Evolutionary conservation across 1,140 invertebrate species (phyloP).

Genomic region (Lucilia cuprina): DNA sequence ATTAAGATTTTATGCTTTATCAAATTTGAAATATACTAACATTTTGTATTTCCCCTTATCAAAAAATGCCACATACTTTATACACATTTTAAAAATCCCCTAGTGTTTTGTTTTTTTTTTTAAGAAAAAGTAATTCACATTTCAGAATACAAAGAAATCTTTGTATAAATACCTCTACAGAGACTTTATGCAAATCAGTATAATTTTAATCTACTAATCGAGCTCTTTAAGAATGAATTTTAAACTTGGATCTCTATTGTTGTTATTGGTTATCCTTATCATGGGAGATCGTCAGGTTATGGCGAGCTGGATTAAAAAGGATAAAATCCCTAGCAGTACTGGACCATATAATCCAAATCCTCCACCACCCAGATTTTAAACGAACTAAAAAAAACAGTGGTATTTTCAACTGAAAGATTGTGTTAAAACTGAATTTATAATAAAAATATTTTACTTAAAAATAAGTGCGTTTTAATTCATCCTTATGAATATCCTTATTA

Average conservation of each 20-base stretch:
- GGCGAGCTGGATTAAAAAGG: neutral
- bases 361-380: neutral
- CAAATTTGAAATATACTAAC: no score
- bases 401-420: neutral
- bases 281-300: neutral
- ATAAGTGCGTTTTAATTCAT: neutral
- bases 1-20: no score
- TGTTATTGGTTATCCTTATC: neutral
- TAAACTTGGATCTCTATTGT: neutral
- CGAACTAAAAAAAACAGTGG: neutral
- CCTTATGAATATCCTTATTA: neutral
- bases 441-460: neutral
- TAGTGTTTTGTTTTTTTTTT: neutral
- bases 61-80: neutral
- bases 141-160: neutral
- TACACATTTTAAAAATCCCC: neutral
- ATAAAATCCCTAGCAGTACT: neutral
- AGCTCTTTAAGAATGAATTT: neutral
- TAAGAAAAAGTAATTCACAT: neutral
- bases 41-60: neutral
- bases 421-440: neutral
- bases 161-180: neutral
- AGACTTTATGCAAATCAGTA: neutral
- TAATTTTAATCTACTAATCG: neutral
- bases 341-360: conserved; percentile 14